A percentile compares a stretch with the other conserved stretches of the same genome.
phyloP scores from a whole-genome alignment of 2,888 invertebrate species.

The Corythucha ciliata region DNA sequence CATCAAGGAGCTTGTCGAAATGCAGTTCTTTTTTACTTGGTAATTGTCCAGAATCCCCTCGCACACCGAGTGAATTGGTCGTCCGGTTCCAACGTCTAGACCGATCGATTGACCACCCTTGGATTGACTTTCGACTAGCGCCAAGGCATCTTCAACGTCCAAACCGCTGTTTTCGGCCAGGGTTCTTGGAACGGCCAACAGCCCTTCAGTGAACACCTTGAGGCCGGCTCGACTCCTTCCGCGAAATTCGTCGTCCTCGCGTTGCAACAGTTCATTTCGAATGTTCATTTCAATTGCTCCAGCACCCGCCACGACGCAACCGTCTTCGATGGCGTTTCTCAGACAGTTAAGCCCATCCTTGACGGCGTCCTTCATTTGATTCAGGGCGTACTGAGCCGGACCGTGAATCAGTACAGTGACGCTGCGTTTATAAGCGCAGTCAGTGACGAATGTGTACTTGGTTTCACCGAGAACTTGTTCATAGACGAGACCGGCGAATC shows the following conservation, averaged over 20 bases:
- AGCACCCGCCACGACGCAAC: slow-evolving; percentile 83
- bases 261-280: slow-evolving; percentile 54
- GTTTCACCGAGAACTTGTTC: slow-evolving; percentile 97
- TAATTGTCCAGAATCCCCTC: slow-evolving; percentile 92
- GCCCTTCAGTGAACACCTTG: slow-evolving; percentile 92
- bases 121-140: slow-evolving; percentile 87
- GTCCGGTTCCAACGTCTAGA: slow-evolving; percentile 82
- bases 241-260: slow-evolving; percentile 62
- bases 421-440: slow-evolving; percentile 89
- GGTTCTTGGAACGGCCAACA: slow-evolving; percentile 88
- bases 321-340: slow-evolving; percentile 92
- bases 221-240: slow-evolving; percentile 83
- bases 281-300: slow-evolving; percentile 85
- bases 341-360: slow-evolving; percentile 93
- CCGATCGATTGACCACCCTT: slow-evolving; percentile 67
- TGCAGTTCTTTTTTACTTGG: slow-evolving; percentile 90
- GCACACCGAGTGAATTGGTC: slow-evolving; percentile 75
- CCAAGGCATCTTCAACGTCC: slow-evolving; percentile 90
- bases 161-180: slow-evolving; percentile 89
- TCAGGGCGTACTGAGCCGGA: slow-evolving; percentile 89
- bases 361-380: slow-evolving; percentile 94
- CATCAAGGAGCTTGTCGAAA: slow-evolving; percentile 89
- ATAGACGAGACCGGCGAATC: slow-evolving; percentile 89
- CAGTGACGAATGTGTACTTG: slow-evolving; percentile 95
- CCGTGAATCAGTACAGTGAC: slow-evolving; percentile 96